Evolutionary conservation across 2,888 invertebrate species (phyloP), one percentile per base, ranked within the genome.

Genomic region (Pristionchus maxplancki): DNA sequence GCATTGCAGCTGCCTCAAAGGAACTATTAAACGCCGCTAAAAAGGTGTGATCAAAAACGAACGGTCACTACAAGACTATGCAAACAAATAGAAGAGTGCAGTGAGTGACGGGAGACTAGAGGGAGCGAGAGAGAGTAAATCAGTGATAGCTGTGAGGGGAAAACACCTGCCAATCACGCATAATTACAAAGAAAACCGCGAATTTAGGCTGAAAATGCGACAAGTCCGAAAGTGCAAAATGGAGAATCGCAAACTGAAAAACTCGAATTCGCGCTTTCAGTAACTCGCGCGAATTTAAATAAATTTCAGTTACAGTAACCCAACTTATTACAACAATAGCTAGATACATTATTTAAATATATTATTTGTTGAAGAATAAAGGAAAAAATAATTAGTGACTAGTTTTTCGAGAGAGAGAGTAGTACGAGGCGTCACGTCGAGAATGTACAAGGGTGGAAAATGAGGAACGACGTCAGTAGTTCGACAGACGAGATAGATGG

Each of bases 161-260:
- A 81, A 81, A 48, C 50, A 48, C 48, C 5, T 50, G 50, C 24
- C 74, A 74, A 74, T 74, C 74, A 40, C 11, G 31, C 74, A 40
- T 40, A 74, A 24, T 31, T 74, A 11, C 31, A 31, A 67, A 34
- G 58, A n/a, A 15, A 67, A 34, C 31, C 11, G 67, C 67, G 67
- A 67, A 31, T 67, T 67, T 67, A 67, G 67, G 67, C 31, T 1
- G 24, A 67, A 67, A 13, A 11, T 31, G 17, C 13, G 20, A n/a
- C 67, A n/a, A 58, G 24, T 58, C n/a, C 58, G n/a, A 78, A 78
- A 78, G 44, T 78, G 78, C 78, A n/a, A 78, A n/a, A 67, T 44
- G 6, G 44, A 6, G 58, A 58, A n/a, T 20, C 37, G 82, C 82
- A 28, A 82, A 82, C 17, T 82, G 53, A 82, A 58, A n/a, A 58